A percentile compares a stretch with the other conserved stretches of the same genome.
Evolutionary conservation across 2,113 vertebrate species (phyloP).

Genomic region (Hypocryptadius cinnamomeus): DNA sequence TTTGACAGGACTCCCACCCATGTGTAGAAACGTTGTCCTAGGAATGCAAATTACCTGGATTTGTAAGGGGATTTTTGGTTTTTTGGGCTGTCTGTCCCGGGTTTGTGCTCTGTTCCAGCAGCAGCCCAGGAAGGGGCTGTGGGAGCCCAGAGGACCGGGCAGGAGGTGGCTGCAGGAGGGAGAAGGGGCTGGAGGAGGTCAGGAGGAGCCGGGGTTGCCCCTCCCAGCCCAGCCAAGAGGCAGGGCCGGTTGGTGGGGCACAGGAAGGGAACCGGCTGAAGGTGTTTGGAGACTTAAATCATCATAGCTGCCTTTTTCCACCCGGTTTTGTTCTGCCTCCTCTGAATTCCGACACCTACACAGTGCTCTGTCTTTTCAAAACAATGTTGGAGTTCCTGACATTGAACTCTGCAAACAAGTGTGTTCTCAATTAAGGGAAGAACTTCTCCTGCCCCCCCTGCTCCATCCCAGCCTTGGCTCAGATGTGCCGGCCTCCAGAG

Average conservation of each 20-base stretch:
- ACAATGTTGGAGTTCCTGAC: constrained; percentile 53
- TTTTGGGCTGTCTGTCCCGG: neutral
- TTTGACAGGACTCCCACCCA: neutral
- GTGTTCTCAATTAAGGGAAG: constrained; percentile 62
- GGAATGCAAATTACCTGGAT: neutral
- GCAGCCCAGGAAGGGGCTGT: neutral
- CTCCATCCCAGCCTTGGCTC: constrained; percentile 17
- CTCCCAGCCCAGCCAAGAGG: neutral
- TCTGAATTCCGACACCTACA: constrained; percentile 61
- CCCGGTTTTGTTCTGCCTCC: constrained; percentile 40
- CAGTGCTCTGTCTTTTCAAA: constrained; percentile 36
- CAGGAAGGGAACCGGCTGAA: neutral
- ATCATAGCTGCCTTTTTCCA: constrained; percentile 52
- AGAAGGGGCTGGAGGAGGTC: neutral
- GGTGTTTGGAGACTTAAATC: constrained; percentile 38
- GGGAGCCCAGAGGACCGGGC: neutral
- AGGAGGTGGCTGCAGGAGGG: neutral
- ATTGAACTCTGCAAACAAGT: constrained; percentile 53
- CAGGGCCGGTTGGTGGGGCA: neutral
- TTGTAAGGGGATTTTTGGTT: neutral
- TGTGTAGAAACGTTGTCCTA: neutral
- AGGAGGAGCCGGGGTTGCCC: neutral
- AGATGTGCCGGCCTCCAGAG: constrained; percentile 33
- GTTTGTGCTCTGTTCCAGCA: neutral
- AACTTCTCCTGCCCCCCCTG: constrained; percentile 25